phyloP scores from a whole-genome alignment of 92 coral and sea anemone genomes.

The Actinostola sp. region DNA sequence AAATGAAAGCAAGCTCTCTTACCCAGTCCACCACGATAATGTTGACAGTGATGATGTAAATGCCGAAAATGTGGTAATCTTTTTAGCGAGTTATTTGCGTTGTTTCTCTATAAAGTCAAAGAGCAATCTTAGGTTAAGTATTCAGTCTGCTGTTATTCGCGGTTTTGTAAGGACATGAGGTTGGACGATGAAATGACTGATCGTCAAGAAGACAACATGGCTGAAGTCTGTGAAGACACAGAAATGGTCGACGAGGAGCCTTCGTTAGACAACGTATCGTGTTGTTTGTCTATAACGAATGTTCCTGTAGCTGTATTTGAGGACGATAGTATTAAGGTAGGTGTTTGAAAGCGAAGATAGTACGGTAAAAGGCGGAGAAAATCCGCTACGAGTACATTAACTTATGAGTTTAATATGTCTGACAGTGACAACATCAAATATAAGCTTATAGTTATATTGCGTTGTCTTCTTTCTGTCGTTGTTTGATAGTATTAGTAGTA shows the following conservation, averaged over 20 bases:
- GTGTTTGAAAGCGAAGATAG: neutral
- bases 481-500: no score
- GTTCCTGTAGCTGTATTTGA: slow-evolving; percentile 79
- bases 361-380: neutral
- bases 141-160: no score
- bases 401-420: no score
- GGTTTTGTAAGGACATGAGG: no score
- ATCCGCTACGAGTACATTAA: no score
- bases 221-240: neutral
- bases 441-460: no score
- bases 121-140: no score
- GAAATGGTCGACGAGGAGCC: slow-evolving; percentile 30
- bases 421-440: no score
- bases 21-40: neutral
- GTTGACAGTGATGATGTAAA: neutral
- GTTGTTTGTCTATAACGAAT: slow-evolving; percentile 88
- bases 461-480: no score
- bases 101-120: no score
- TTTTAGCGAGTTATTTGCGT: neutral
- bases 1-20: neutral
- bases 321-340: slow-evolving; percentile 77
- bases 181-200: slow-evolving; percentile 23
- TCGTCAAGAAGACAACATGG: slow-evolving; percentile 2
- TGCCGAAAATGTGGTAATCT: neutral
- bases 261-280: slow-evolving; percentile 9